Conservation (phyloP, 2,888 invertebrate genomes). For the Mimumesa dahlbomi region DNA sequence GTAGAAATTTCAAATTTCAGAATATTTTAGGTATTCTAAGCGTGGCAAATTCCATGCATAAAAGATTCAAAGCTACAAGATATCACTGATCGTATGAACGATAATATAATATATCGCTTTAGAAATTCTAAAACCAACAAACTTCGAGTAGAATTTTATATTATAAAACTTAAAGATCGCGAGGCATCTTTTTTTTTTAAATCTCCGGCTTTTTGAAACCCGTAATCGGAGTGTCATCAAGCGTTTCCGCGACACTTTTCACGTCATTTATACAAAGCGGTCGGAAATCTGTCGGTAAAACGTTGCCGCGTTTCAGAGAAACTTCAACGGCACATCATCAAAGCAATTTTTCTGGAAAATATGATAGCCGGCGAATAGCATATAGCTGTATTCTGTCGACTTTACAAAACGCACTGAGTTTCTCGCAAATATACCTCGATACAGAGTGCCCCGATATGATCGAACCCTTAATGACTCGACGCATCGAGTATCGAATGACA, state of each 20-base stretch:
- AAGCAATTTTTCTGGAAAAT: background rate
- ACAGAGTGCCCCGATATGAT: background rate
- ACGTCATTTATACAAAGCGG: background rate
- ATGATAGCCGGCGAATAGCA: background rate
- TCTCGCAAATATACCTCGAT: conserved; percentile 14
- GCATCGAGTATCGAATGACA: conserved; percentile 1
- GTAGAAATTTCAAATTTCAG: too few species aligned
- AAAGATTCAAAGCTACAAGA: too few species aligned
- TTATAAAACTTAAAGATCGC: too few species aligned
- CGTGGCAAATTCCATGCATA: too few species aligned
- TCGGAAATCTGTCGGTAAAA: background rate
- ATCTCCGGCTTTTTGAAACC: too few species aligned
- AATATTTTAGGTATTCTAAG: too few species aligned
- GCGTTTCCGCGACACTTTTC: background rate
- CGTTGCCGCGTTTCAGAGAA: background rate
- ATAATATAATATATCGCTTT: too few species aligned
- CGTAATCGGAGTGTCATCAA: background rate
- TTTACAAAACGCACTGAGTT: conserved; percentile 15
- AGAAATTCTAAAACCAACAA: too few species aligned
- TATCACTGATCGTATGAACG: too few species aligned
- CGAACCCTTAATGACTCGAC: background rate
- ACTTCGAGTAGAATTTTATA: too few species aligned
- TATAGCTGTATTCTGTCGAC: background rate
- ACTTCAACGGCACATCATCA: background rate
- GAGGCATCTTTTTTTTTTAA: background rate